A percentile compares a stretch with the other conserved stretches of the same genome.
Conservation (phyloP, 2,797 vertebrate genomes). For the Coendou prehensilis region DNA sequence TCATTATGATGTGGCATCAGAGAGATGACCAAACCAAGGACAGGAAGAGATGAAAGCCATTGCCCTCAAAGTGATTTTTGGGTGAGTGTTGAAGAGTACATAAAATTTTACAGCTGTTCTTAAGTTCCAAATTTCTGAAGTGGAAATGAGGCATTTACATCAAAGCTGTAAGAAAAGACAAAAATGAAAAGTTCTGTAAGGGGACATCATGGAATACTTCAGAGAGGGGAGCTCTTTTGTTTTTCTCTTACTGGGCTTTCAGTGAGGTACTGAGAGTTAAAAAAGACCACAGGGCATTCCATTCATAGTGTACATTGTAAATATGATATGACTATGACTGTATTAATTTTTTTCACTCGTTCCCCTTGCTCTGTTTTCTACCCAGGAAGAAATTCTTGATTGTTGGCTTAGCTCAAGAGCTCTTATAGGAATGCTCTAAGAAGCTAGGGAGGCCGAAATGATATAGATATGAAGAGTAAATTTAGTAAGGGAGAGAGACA, state of each 20-base stretch:
- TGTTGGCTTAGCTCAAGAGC: conserved; percentile 8
- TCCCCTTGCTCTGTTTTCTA: neutral
- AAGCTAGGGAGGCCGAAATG: neutral
- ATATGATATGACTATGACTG: neutral
- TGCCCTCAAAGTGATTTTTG: neutral
- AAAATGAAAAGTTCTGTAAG: neutral
- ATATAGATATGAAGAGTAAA: neutral
- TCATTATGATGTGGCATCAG: neutral
- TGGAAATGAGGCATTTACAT: neutral
- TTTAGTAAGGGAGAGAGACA: neutral
- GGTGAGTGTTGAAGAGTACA: neutral
- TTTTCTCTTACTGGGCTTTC: neutral
- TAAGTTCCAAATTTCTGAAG: conserved; percentile 35
- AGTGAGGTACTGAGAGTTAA: neutral
- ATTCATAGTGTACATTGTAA: neutral
- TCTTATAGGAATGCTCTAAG: neutral
- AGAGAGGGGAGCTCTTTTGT: neutral
- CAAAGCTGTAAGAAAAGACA: neutral
- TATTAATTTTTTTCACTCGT: neutral
- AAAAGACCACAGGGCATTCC: neutral
- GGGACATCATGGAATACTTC: neutral
- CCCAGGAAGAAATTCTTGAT: neutral
- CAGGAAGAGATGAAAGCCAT: neutral
- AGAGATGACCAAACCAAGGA: neutral
- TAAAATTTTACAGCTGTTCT: neutral